Conservation (phyloP, 2,888 invertebrate species). For the Linnaemya tessellans region DNA sequence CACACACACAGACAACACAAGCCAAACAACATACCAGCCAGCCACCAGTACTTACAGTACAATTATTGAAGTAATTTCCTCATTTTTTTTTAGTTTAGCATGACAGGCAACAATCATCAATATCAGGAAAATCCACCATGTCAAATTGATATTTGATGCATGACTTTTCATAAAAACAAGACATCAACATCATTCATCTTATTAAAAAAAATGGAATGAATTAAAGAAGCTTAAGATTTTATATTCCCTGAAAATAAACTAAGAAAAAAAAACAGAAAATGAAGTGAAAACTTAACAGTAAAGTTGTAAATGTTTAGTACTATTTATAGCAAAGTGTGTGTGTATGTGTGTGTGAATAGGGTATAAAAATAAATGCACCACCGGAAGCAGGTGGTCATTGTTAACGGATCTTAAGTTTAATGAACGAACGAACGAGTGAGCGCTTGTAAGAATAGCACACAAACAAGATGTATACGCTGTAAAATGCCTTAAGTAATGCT, state of each 20-base stretch:
- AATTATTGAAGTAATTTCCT: conserved; percentile 43
- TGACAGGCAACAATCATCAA: conserved; percentile 69
- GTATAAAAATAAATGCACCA: background rate
- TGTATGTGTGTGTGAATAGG: background rate
- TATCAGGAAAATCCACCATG: conserved; percentile 73
- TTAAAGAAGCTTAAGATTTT: background rate
- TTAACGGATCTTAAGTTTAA: conserved; percentile 59
- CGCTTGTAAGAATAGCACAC: conserved; percentile 20
- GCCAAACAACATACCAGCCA: background rate
- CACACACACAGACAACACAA: background rate
- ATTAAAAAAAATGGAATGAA: conserved; percentile 59
- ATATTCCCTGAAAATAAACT: conserved; percentile 3
- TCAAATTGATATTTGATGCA: conserved; percentile 82
- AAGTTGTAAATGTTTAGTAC: background rate
- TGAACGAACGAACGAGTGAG: conserved; percentile 42
- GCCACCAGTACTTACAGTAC: conserved; percentile 27
- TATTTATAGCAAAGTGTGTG: background rate
- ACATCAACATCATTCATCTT: conserved; percentile 81
- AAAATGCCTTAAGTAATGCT: conserved; percentile 53
- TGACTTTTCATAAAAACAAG: conserved; percentile 77
- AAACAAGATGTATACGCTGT: conserved; percentile 40
- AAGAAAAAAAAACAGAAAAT: conserved; percentile 48
- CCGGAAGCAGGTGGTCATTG: conserved; percentile 71
- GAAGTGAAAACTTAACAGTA: conserved; percentile 2
- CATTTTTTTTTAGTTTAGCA: conserved; percentile 23